Evolutionary conservation across 2,888 invertebrate genomes (phyloP), one percentile per base, ranked within the genome.

Genomic region (Nyleta sp.): DNA sequence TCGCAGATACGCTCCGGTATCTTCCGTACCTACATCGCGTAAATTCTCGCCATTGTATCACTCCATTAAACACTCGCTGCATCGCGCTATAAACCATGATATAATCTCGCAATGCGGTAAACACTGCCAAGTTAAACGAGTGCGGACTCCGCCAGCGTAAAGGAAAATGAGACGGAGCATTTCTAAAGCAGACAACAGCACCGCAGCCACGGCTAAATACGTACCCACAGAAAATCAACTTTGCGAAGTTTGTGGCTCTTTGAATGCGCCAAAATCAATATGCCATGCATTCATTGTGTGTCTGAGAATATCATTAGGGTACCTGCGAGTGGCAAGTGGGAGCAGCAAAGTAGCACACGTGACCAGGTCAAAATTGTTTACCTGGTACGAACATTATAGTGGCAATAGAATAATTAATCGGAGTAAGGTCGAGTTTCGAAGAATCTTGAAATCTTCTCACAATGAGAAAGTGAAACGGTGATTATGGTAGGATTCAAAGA

Each of bases 71-170:
- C 87, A 89, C 87, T 88, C 85, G 84, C 85, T 87, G 87, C 86
- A 85, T 84, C 83, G 84, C 81, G 83, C 87, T 84, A 88, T 88
- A 88, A 87, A 87, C 84, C 85, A 86, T 82, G 85, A 88, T 88
- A 88, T 86, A 88, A 88, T 84, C 85, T 88, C 84, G 83, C 87
- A 86, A 87, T 88, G 88, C 88, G 86, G 88, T 88, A 89, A 89
- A 88, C 87, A 89, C 80, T 82, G 84, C 82, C 84, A 87, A 85
- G 87, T 84, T 86, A 82, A 87, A 85, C 86, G 84, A 85, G 81
- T 83, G 57, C 83, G 70, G 52, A 70, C 70, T 67, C 71, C 42
- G 55, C 46, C 17, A 44, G 20, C 46, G 70, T 20, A 31, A 42
- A 65, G 71, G 65, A 71, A 74, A 67, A 70, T 50, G 57, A 65